phyloP scores from a whole-genome alignment of 2,797 vertebrate species.

The Lutjanus campechanus region DNA sequence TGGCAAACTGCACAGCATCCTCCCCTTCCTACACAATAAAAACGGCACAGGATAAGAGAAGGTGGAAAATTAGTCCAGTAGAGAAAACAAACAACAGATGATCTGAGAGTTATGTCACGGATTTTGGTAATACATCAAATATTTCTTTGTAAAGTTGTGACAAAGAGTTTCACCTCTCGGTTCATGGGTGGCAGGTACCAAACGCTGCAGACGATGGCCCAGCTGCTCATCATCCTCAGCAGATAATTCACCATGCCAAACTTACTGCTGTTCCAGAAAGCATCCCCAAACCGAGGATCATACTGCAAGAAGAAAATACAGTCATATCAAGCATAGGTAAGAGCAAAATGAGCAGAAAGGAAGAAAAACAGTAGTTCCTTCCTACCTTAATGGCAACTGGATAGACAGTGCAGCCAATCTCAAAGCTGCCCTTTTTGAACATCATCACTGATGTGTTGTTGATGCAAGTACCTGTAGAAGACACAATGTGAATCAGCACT shows the following conservation, averaged over 20 bases:
- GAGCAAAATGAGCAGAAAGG: background rate
- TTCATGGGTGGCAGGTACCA: conserved; percentile 95
- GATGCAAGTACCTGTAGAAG: conserved; percentile 90
- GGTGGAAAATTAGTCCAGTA: too few relatives aligned
- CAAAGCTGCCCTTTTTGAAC: conserved; percentile 97
- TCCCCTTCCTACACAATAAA: conserved; percentile 85
- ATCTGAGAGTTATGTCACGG: background rate
- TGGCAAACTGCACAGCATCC: conserved; percentile 93
- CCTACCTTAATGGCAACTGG: conserved; percentile 94
- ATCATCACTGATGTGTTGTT: conserved; percentile 98
- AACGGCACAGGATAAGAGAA: background rate
- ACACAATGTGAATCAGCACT: conserved; percentile 2
- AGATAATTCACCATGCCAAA: conserved; percentile 93
- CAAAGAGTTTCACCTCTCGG: conserved; percentile 83
- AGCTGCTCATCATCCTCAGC: conserved; percentile 96
- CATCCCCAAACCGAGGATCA: conserved; percentile 93
- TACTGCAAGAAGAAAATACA: conserved; percentile 81
- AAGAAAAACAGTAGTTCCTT: conserved; percentile 2
- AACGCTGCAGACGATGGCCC: conserved; percentile 95
- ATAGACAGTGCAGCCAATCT: conserved; percentile 92
- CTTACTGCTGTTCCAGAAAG: conserved; percentile 96
- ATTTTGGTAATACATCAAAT: background rate
- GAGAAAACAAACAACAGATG: background rate
- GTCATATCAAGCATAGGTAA: background rate
- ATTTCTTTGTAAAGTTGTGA: background rate